phyloP scores from a whole-genome alignment of 2,113 vertebrate species.

The Chaenogobius annularis region DNA sequence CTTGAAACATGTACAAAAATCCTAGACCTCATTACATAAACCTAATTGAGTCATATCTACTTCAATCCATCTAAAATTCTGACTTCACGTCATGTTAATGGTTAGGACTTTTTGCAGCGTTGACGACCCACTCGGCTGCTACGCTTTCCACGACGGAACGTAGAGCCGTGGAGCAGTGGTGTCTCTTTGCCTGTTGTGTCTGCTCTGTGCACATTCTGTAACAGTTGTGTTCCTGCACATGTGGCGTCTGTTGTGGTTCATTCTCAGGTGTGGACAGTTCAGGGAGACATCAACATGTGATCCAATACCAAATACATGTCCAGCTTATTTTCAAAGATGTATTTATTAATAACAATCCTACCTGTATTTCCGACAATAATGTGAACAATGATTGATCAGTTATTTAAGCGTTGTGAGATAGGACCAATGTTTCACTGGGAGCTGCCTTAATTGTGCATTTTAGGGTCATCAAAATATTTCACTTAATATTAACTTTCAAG shows the following conservation, averaged over 20 bases:
- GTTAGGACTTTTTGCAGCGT: not conserved
- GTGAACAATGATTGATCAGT: constrained; percentile 3
- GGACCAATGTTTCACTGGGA: not conserved
- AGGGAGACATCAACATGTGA: constrained; percentile 53
- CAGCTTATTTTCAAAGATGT: not conserved
- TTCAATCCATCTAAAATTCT: no score
- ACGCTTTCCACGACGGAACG: constrained; percentile 42
- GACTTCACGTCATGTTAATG: not conserved
- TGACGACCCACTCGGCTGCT: constrained; percentile 8
- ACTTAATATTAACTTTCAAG: not conserved
- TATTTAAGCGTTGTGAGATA: not conserved
- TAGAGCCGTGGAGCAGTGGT: constrained; percentile 42
- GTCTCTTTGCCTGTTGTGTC: constrained; percentile 60
- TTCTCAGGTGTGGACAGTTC: constrained; percentile 68
- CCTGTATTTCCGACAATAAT: constrained; percentile 8
- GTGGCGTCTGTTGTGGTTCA: constrained; percentile 32
- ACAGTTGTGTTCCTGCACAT: constrained; percentile 16
- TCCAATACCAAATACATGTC: constrained; percentile 17
- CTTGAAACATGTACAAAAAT: no score
- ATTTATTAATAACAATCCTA: not conserved
- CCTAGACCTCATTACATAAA: no score
- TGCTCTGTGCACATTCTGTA: constrained; percentile 34
- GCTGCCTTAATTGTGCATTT: not conserved
- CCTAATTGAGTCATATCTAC: no score
- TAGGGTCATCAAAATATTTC: not conserved